Conservation (phyloP, 2,113 vertebrate species). For the Istiophorus platypterus region DNA sequence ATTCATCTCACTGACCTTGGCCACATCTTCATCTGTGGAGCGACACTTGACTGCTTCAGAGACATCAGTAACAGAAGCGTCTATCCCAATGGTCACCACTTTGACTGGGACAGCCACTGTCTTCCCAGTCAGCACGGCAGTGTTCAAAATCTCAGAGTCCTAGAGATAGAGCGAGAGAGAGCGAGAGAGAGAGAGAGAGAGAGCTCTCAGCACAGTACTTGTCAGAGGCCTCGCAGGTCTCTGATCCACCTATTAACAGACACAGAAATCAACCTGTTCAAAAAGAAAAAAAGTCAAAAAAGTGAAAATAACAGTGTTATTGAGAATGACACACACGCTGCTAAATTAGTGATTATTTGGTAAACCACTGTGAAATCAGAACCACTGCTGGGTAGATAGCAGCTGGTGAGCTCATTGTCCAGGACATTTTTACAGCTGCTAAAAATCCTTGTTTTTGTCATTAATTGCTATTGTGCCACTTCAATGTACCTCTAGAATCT, state of each 20-base stretch:
- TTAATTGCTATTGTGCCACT: neutral
- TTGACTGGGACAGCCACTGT: slow-evolving; percentile 92
- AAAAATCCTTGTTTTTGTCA: neutral
- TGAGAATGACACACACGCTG: slow-evolving; percentile 25
- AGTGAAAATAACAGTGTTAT: neutral
- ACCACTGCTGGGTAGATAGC: neutral
- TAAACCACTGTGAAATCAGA: slow-evolving; percentile 28
- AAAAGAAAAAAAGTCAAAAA: slow-evolving; percentile 5
- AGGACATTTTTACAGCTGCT: neutral
- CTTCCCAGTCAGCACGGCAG: slow-evolving; percentile 92
- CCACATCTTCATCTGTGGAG: slow-evolving; percentile 90
- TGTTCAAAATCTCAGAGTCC: slow-evolving; percentile 96
- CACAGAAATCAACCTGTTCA: neutral
- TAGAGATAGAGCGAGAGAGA: slow-evolving; percentile 66
- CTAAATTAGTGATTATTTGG: slow-evolving; percentile 31
- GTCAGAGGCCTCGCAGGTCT: neutral
- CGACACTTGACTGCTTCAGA: slow-evolving; percentile 91
- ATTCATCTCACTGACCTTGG: slow-evolving; percentile 87
- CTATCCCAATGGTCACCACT: slow-evolving; percentile 91
- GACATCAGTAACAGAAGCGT: slow-evolving; percentile 87
- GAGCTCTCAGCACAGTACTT: slow-evolving; percentile 1
- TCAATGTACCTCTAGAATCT: neutral
- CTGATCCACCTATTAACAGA: slow-evolving; percentile 2
- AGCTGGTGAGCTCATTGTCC: slow-evolving; percentile 15
- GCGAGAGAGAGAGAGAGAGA: slow-evolving; percentile 48